Evolutionary conservation across 2,113 vertebrate genomes (phyloP).

Genomic region (Phaethornis superciliosus): DNA sequence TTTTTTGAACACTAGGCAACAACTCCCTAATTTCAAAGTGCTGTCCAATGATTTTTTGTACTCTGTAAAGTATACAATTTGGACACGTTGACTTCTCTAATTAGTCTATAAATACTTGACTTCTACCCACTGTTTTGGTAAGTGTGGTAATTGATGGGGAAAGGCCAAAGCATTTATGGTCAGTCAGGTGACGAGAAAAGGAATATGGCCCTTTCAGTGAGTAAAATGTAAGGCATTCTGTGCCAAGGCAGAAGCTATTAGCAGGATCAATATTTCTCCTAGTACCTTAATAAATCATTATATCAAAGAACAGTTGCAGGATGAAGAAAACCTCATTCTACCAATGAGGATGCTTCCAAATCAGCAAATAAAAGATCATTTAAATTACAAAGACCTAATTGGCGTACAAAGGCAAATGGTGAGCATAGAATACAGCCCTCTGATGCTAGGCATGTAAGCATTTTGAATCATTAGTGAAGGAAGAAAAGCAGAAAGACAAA

Average conservation of each 20-base stretch:
- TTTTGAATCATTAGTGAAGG: slow-evolving; percentile 71
- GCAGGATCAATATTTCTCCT: slow-evolving; percentile 81
- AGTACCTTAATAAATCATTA: slow-evolving; percentile 84
- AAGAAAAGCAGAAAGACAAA: slow-evolving; percentile 74
- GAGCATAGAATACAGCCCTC: slow-evolving; percentile 56
- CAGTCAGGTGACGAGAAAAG: slow-evolving; percentile 78
- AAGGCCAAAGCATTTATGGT: slow-evolving; percentile 80
- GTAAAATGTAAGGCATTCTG: slow-evolving; percentile 81
- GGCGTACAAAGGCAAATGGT: slow-evolving; percentile 68
- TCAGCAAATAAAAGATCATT: slow-evolving; percentile 75
- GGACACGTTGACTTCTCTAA: slow-evolving; percentile 71
- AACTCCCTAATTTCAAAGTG: not conserved
- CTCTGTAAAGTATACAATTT: slow-evolving; percentile 44
- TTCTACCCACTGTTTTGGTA: slow-evolving; percentile 71
- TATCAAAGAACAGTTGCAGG: slow-evolving; percentile 76
- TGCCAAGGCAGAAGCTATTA: slow-evolving; percentile 81
- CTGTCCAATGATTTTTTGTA: not conserved
- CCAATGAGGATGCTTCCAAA: slow-evolving; percentile 60
- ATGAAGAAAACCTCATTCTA: slow-evolving; percentile 75
- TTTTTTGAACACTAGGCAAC: not conserved
- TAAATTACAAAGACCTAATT: slow-evolving; percentile 77
- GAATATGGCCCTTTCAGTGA: slow-evolving; percentile 75
- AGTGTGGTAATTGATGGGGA: slow-evolving; percentile 76
- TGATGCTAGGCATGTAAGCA: slow-evolving; percentile 52
- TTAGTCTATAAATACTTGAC: slow-evolving; percentile 78